Base-by-base conservation (phyloP, 2,888 invertebrate species). In the Oconnorella tubifera region DNA sequence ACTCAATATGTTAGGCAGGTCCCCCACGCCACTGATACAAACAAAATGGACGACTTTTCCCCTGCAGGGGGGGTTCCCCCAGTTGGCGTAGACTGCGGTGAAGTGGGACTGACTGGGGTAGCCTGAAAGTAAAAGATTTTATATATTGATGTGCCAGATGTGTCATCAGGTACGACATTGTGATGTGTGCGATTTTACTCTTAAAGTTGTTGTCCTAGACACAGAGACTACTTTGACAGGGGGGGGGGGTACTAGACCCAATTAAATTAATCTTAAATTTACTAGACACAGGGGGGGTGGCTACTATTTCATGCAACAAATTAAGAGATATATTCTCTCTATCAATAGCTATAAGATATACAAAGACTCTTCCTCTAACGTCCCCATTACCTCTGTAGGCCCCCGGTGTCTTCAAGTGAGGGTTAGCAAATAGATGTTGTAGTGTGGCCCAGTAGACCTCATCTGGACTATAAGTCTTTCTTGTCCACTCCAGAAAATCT, bases 401-500 rank as follows among this genome's bases (percentile, higher is more conserved):
- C 0, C 80, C 80, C 2, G 80, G 80, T 2, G 76, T 70, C 28
- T 72, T 60, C 2, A 79, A 63, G 25, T 72, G 70, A 4, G 74
- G 72, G 64, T 80, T 80, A 53, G 59, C 63, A 48, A 66, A 68
- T 6, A 65, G 67, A 66, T 78, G 77, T 59, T 80, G 74, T 3
- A 82, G 63, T 1, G 78, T 80, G 1, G 80, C 73, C 80, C 80
- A 81, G 68, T 74, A 80, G 62, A 78, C 78, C 66, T 82, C 82
- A 63, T 82, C 81, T 0, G 81, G 79, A 60, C 76, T 78, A 33
- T 68, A 71, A 2, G 80, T 77, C 14, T 72, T 73, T 19, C 73
- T 66, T 25, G 73, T 72, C 80, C 79, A 82, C 32, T 77, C 66
- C 28, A 80, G 65, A 4, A 81, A 65, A 48, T 74, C 77, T 50